Base-by-base conservation (phyloP, 2,888 invertebrate genomes). In the Ditula angustiorana region DNA sequence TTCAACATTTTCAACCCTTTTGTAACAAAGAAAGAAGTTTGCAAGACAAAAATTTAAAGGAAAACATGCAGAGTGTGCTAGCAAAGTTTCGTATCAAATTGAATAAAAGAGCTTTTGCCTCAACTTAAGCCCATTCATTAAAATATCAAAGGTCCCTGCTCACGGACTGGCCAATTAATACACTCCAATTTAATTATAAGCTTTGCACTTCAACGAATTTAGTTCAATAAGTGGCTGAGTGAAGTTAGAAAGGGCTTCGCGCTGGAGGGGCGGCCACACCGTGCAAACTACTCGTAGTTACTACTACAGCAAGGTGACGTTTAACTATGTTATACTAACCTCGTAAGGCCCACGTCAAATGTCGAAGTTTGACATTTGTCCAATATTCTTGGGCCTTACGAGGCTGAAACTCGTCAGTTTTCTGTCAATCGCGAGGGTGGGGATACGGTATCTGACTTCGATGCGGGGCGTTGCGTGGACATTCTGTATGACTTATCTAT, bases 1-100 rank as follows among this genome's bases (percentile, higher is more conserved):
- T n/a, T n/a, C n/a, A n/a, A n/a, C n/a, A n/a, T n/a, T n/a, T n/a
- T 19, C 21, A 55, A 53, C 46, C 35, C 53, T 53, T 58, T 49
- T 47, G 46, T 49, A 61, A 56, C 13, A 4, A 35, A 16, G 23
- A 11, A 62, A 50, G 41, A 63, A 56, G 28, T 62, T 41, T 30
- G 11, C 7, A 56, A 41, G 16, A 41, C 5, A 56, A 56, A 37
- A 61, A 26, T 37, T 0, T 13, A 11, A 16, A 47, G 8, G 11
- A 61, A 60, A 53, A 19, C 13, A 26, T 49, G 41, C 23, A 50
- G 13, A 46, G 41, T 30, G 49, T 24, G 46, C 16, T 13, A 10
- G 16, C 28, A 49, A 41, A 56, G 24, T 19, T 8, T 50, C 30
- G 30, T 30, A 19, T 19, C n/a, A 46, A 46, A 23, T 46, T 46